Conservation (phyloP, 2,797 vertebrate species). For the Enteromius mattozi region DNA sequence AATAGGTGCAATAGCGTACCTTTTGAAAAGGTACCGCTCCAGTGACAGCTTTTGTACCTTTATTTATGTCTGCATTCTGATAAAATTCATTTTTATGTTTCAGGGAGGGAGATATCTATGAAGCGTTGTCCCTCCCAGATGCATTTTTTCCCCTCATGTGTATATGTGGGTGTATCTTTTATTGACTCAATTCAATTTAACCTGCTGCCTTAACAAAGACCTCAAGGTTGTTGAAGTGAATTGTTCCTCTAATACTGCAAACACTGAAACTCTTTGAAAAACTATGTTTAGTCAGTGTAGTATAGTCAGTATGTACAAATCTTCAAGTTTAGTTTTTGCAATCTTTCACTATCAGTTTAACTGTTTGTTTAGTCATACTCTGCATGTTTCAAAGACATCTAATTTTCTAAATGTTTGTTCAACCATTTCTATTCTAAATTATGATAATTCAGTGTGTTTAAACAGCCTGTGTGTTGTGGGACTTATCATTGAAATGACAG, state of each 20-base stretch:
- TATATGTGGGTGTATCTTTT: neutral
- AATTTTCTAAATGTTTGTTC: constrained; percentile 30
- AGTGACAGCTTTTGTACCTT: no score
- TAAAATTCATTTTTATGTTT: neutral
- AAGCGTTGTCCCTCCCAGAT: neutral
- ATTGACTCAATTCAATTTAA: neutral
- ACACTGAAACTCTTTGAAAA: neutral
- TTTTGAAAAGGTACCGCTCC: no score
- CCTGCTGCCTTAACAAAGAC: constrained; percentile 8
- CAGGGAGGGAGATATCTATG: neutral
- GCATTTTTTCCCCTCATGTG: neutral
- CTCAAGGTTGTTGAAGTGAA: constrained; percentile 5
- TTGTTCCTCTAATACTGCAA: neutral
- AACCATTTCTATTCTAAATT: neutral
- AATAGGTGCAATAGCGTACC: no score
- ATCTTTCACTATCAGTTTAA: constrained; percentile 3
- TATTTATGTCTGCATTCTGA: no score
- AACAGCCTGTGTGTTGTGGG: neutral
- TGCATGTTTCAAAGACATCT: constrained; percentile 16
- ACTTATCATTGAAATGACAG: neutral
- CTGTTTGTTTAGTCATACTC: constrained; percentile 33
- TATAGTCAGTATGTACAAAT: neutral
- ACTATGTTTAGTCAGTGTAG: neutral
- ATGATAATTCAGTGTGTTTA: neutral
- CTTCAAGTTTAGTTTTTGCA: constrained; percentile 3